Evolutionary conservation across 2,797 vertebrate species (phyloP), one percentile per base, ranked within the genome.

Genomic region (Mormyrops boulengeri): DNA sequence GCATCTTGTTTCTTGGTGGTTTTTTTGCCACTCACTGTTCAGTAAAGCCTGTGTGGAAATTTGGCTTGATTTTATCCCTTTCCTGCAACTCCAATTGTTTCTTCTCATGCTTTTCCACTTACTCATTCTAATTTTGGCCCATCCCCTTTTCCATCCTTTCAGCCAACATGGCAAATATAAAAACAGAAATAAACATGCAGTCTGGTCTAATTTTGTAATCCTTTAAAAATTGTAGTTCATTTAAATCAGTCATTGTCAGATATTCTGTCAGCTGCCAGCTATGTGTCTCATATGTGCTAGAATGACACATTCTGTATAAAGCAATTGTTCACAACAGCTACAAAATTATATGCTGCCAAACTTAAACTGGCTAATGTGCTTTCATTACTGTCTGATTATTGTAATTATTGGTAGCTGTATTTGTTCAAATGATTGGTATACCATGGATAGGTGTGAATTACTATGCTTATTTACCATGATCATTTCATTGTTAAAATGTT

Each of bases 341-440:
- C 47, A 52, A 52, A 49, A 85, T 49, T 30, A 30, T 47, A 52
- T 50, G 82, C n/a, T 85, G 82, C 3, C 82, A 26, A 30, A 85
- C 22, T 49, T 47, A 85, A 26, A 30, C n/a, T 52, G 82, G 49
- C 82, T 49, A 85, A 85, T 85, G 19, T 50, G 19, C 47, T 22
- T 85, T 85, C 9, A 85, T 85, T 85, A 52, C 49, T 19, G 1
- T 85, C 0, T 52, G 44, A 52, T 26, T 30, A 52, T 49, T 85
- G 22, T 85, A 85, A 85, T 85, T 52, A 30, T 49, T 52, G 26
- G 82, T 85, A 22, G 49, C 49, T 0, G 4, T n/a, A 85, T 52
- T 49, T 85, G 82, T 52, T 52, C 44, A 85, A 52, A 85, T 85
- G 44, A 85, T 26, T 85, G n/a, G 49, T 85, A 85, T 85, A 30